A percentile compares a stretch with the other conserved stretches of the same genome.
These are phyloP conservation scores for Engystomops pustulosus DNA, from an alignment of 2,113 vertebrate genomes.

Conservation along the genomic window DNA sequence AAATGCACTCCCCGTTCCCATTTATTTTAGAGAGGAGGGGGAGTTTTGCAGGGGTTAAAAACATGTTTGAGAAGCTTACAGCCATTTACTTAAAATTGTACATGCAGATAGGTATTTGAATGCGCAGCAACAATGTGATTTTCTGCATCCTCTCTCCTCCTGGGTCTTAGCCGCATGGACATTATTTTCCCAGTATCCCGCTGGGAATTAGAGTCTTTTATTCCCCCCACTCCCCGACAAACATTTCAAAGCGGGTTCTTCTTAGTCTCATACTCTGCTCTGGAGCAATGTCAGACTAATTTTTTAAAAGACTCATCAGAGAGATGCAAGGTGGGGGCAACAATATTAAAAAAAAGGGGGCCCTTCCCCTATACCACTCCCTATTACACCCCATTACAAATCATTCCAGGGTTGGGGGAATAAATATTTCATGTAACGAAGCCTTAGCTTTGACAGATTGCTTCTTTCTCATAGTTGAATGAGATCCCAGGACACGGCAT, in stretches of 20 bases:
- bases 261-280: constrained; percentile 8
- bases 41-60: not conserved
- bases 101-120: constrained; percentile 9
- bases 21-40: not conserved
- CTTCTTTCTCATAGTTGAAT: constrained; percentile 52
- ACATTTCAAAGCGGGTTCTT: constrained; percentile 45
- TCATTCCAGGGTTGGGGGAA: constrained; percentile 7
- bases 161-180: constrained; percentile 10
- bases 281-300: constrained; percentile 11
- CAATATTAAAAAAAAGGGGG: not conserved
- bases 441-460: constrained; percentile 36
- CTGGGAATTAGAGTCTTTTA: constrained; percentile 37
- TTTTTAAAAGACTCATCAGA: constrained; percentile 42
- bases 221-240: not conserved
- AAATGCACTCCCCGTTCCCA: not conserved
- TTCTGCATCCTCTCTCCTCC: constrained; percentile 29
- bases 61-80: not conserved
- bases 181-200: constrained; percentile 42
- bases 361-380: not conserved
- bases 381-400: not conserved
- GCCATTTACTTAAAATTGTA: not conserved
- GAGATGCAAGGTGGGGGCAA: not conserved
- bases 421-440: constrained; percentile 41
- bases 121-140: constrained; percentile 9
- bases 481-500: constrained; percentile 47